Conservation (phyloP, 2,888 invertebrate species). For the Elysia crispata region DNA sequence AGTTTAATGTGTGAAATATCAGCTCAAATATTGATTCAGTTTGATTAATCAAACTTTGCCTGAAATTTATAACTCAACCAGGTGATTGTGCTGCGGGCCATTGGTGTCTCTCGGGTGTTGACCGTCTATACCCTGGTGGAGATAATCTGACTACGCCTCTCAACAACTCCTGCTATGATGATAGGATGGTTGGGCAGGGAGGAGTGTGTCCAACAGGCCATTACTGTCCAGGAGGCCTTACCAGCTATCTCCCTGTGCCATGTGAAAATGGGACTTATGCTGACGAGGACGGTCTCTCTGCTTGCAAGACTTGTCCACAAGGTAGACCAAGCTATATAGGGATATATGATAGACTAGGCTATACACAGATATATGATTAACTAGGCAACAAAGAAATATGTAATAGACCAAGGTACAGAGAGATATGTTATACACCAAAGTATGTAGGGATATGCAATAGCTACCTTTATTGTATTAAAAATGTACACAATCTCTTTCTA, state of each 20-base stretch:
- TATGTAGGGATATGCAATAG: no score
- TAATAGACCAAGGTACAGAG: no score
- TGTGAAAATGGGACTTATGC: constrained; percentile 74
- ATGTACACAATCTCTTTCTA: no score
- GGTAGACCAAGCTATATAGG: constrained; percentile 58
- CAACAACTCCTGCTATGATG: constrained; percentile 69
- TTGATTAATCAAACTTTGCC: no score
- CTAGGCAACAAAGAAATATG: no score
- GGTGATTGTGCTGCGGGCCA: constrained; percentile 72
- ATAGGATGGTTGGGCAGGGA: constrained; percentile 67
- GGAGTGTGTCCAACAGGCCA: constrained; percentile 71
- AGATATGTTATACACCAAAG: no score
- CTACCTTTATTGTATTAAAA: no score
- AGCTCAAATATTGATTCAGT: no score
- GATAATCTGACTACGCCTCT: constrained; percentile 60
- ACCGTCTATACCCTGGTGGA: constrained; percentile 67
- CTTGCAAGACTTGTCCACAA: constrained; percentile 68
- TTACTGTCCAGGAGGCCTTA: constrained; percentile 69
- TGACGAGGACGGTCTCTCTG: constrained; percentile 63
- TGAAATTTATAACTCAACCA: constrained; percentile 41
- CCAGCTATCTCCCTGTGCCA: constrained; percentile 63
- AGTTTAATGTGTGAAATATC: no score
- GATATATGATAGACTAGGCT: no score
- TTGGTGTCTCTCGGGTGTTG: constrained; percentile 73
- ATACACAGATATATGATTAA: no score